phyloP scores from a whole-genome alignment of 2,113 vertebrate species.

The Platanista minor region DNA sequence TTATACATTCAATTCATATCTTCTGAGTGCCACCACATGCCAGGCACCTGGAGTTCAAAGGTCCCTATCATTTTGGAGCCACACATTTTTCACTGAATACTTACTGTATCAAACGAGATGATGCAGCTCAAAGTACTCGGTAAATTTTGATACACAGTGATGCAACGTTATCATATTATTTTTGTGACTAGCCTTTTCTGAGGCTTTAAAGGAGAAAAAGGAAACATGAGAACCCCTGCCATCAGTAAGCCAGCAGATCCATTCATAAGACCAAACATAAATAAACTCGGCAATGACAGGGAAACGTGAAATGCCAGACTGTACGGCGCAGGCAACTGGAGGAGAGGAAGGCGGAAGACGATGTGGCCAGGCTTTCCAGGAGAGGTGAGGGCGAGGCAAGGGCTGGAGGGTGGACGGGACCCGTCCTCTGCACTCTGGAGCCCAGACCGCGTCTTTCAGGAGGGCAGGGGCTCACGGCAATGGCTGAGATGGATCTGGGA shows the following conservation, averaged over 20 bases:
- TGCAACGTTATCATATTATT: background rate
- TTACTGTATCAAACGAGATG: background rate
- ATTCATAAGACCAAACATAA: background rate
- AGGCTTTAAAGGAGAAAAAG: background rate
- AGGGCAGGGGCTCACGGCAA: background rate
- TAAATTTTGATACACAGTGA: background rate
- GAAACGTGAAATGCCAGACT: background rate
- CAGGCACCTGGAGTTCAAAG: background rate
- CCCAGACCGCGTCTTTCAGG: background rate
- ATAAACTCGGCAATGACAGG: background rate
- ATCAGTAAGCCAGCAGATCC: background rate
- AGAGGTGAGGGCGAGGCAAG: rapidly evolving
- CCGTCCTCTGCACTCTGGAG: background rate
- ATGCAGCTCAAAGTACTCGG: background rate
- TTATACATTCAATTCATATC: background rate
- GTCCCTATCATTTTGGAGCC: background rate
- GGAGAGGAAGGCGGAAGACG: background rate
- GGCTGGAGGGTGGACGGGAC: background rate
- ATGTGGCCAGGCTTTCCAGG: rapidly evolving
- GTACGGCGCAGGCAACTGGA: rapidly evolving
- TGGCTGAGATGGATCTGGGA: background rate
- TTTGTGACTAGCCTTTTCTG: background rate
- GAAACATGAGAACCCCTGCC: background rate
- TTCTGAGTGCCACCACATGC: background rate
- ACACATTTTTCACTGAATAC: background rate